Base-by-base conservation (phyloP, 2,888 invertebrate species). In the Aleiodes alternator region DNA sequence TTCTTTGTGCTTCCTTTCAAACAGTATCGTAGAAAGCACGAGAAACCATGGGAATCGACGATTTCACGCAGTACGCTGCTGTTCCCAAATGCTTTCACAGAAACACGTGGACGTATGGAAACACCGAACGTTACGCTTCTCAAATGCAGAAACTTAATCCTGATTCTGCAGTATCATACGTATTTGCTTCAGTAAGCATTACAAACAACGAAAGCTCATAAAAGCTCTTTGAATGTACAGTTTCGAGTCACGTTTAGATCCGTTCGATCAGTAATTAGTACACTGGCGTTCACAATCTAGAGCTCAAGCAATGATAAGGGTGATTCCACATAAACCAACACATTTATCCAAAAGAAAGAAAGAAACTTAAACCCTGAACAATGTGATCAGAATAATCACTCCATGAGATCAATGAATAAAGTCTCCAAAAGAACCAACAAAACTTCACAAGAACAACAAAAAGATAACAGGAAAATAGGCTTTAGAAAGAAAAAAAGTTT, bases 101-200 rank as follows among this genome's bases (percentile, higher is more conserved):
- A 59, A 59, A 59, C 59, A 59, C 59, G 59, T 59, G 59, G 59
- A 14, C 38, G 34, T 59, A 34, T 59, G 7, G 29, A 11, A 57
- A 31, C 57, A 34, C 59, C n/a, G 34, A 14, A 12, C 38, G 12
- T 59, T n/a, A 8, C 7, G n/a, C n/a, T 23, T 23, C 14, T 59
- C 34, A 34, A 14, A 34, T n/a, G 12, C 1, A 34, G n/a, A 34
- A 59, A 34, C 23, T 38, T 3, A 1, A 14, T 34, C n/a, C 38
- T 38, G 7, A 34, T 38, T 34, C 38, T 34, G 12, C 34, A n/a
- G n/a, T 31, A 12, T 31, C 29, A n/a, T 59, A n/a, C 12, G 14
- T 59, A 59, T 38, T 59, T 12, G 59, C 34, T 59, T n/a, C n/a
- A 29, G 23, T 23, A 23, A 23, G 14, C 56, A 38, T 59, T 14